Conservation (phyloP, 2,888 invertebrate genomes). For the Tipula vernalis region DNA sequence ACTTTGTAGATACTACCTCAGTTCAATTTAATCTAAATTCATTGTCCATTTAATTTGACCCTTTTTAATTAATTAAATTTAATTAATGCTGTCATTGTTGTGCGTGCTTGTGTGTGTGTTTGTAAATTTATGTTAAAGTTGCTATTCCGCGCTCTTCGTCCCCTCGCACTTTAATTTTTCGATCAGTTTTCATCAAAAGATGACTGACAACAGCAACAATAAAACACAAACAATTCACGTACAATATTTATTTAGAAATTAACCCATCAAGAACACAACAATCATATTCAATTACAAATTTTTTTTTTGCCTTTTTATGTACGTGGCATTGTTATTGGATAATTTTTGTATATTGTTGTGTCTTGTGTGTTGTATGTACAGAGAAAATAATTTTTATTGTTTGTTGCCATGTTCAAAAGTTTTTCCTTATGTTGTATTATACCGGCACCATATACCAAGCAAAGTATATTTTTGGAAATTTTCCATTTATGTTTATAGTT, state of each 20-base stretch:
- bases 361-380: background rate
- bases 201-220: background rate
- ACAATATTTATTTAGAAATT: background rate
- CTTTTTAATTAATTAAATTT: background rate
- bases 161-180: background rate
- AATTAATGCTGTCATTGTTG: background rate
- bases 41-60: background rate
- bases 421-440: background rate
- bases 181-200: background rate
- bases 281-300: background rate
- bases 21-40: background rate
- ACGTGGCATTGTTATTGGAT: background rate
- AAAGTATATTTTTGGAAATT: background rate
- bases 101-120: background rate
- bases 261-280: constrained; percentile 4
- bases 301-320: background rate
- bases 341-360: no score
- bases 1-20: background rate
- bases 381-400: background rate
- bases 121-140: no score
- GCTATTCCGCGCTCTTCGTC: background rate
- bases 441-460: background rate
- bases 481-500: background rate
- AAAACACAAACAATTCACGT: background rate
- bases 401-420: background rate